These are phyloP conservation scores for Alethe diademata DNA, from an alignment of 2,113 vertebrate genomes.

Conservation along the genomic window DNA sequence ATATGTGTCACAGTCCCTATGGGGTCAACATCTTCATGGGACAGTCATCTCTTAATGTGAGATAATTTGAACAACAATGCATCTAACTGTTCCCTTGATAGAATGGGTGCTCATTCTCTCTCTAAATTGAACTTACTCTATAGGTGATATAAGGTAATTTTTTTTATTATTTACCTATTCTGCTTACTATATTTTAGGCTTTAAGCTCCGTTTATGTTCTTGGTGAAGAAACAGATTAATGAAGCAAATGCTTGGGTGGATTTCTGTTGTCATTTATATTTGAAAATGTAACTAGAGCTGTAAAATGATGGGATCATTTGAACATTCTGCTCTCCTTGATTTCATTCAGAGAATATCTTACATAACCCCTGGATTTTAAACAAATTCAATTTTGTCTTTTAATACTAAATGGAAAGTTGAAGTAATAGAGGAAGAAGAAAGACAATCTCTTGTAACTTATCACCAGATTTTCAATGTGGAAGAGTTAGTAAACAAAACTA, in stretches of 20 bases:
- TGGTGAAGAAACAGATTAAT: not conserved
- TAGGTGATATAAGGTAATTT: not conserved
- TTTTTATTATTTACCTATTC: not conserved
- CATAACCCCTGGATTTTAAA: not conserved
- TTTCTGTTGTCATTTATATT: not conserved
- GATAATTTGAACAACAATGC: not conserved
- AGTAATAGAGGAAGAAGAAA: not conserved
- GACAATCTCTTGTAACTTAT: not conserved
- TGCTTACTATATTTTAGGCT: not conserved
- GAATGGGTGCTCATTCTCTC: not conserved
- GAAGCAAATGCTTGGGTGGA: not conserved
- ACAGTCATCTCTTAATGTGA: not conserved
- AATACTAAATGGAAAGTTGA: not conserved
- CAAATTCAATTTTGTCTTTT: not conserved
- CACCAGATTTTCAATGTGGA: not conserved
- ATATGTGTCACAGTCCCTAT: not conserved
- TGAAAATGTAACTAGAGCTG: not conserved
- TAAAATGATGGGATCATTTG: not conserved
- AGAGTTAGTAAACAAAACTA: not conserved
- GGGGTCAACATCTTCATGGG: not conserved
- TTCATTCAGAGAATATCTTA: not conserved
- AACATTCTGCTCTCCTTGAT: not conserved
- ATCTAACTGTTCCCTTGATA: not conserved
- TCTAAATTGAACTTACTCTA: not conserved
- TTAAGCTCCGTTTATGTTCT: not conserved